phyloP scores from a whole-genome alignment of 2,113 vertebrate genomes.

The Alces alces region DNA sequence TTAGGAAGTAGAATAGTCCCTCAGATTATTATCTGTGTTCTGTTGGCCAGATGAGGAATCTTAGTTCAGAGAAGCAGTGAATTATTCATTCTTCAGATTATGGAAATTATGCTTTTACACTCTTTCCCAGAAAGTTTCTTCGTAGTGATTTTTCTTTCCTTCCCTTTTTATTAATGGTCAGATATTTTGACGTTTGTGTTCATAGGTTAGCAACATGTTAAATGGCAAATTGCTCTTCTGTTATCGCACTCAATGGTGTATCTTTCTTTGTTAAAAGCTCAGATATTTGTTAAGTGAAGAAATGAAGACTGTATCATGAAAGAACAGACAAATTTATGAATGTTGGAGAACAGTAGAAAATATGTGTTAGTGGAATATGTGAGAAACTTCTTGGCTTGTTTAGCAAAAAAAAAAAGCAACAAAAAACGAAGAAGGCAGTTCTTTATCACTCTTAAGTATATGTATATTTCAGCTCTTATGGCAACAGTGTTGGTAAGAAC shows the following conservation, averaged over 20 bases:
- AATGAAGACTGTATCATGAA: not conserved
- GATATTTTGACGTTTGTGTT: not conserved
- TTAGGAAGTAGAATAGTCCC: accelerated
- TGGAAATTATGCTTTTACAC: accelerated
- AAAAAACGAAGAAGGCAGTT: not conserved
- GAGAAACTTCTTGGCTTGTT: not conserved
- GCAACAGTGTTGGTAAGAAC: not conserved
- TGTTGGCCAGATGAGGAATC: not conserved
- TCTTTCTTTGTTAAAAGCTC: not conserved
- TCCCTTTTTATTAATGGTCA: not conserved
- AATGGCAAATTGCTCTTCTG: not conserved
- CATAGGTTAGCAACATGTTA: not conserved
- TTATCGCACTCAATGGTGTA: accelerated
- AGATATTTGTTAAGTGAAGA: not conserved
- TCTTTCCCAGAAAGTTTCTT: not conserved
- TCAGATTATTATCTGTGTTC: not conserved
- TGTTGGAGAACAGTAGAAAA: not conserved
- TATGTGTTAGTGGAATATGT: too few relatives aligned
- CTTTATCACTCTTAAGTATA: not conserved
- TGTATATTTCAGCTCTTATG: too few relatives aligned
- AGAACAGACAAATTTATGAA: too few relatives aligned
- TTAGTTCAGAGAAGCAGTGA: not conserved
- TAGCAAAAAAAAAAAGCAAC: not conserved
- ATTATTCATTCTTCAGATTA: not conserved
- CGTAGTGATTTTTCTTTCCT: not conserved